These are phyloP conservation scores for Diorhabda carinulata DNA, from an alignment of 1,140 invertebrate species.

Conservation along the genomic window DNA sequence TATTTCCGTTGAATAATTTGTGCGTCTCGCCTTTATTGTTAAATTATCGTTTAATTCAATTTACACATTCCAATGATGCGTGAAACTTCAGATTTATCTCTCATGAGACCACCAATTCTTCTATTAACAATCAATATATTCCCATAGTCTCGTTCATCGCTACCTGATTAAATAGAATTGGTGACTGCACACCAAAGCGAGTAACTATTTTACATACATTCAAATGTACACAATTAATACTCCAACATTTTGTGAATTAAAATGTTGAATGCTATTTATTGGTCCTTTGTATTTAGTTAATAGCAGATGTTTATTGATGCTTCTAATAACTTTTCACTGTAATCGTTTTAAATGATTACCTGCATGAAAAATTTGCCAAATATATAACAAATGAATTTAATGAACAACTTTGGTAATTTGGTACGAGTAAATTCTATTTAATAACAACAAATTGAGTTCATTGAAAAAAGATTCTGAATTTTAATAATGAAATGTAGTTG, in stretches of 20 bases:
- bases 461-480: too few species aligned
- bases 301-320: conserved; percentile 11
- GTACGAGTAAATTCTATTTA: neutral
- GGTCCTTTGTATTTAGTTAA: conserved; percentile 11
- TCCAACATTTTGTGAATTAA: conserved; percentile 9
- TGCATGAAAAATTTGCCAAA: neutral
- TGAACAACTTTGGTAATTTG: neutral
- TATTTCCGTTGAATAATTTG: too few species aligned
- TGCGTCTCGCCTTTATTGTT: too few species aligned
- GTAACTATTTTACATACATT: neutral
- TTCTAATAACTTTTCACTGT: neutral
- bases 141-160: too few species aligned
- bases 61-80: too few species aligned
- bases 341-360: neutral
- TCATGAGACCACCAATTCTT: too few species aligned
- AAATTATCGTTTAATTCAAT: too few species aligned
- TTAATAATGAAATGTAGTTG: too few species aligned
- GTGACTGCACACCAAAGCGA: neutral
- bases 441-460: too few species aligned
- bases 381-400: neutral
- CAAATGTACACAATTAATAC: neutral
- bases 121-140: too few species aligned
- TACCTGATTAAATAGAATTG: too few species aligned
- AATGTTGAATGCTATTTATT: conserved; percentile 12
- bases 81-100: too few species aligned